phyloP scores from a whole-genome alignment of 2,888 invertebrate genomes.

The Orchesellides sinensis region DNA sequence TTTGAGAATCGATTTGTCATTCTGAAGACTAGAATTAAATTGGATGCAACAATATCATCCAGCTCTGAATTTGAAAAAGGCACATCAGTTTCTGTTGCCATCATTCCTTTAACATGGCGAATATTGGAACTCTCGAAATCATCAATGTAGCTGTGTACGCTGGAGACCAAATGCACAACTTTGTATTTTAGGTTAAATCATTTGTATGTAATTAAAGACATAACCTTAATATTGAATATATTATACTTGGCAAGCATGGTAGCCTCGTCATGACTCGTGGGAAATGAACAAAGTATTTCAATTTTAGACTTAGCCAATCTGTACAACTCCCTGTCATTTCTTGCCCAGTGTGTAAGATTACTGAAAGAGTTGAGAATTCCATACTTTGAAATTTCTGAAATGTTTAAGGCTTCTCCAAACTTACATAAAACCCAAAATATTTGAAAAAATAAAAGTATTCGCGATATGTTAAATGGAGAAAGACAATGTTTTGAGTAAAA shows the following conservation, averaged over 20 bases:
- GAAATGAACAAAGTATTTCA: no score
- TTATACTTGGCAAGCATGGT: no score
- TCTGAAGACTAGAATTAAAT: not conserved
- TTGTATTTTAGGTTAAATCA: not conserved
- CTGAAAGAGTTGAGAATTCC: not conserved
- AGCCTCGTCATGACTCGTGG: no score
- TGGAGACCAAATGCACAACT: not conserved
- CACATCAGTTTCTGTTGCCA: not conserved
- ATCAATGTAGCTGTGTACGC: not conserved
- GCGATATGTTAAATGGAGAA: no score
- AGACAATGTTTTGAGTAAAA: no score
- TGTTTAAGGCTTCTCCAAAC: not conserved
- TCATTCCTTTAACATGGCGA: not conserved
- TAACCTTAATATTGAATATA: not conserved
- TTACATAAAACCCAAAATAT: no score
- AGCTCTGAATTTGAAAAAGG: not conserved
- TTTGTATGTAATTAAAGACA: not conserved
- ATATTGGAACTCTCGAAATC: not conserved
- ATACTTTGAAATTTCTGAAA: not conserved
- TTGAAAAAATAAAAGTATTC: no score
- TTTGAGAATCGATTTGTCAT: conserved; percentile 1
- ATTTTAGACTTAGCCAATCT: no score
- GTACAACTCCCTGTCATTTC: not conserved
- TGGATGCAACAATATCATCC: not conserved
- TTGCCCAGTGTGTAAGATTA: not conserved